Conservation (phyloP, 2,113 vertebrate genomes). For the Hystrix brachyura region DNA sequence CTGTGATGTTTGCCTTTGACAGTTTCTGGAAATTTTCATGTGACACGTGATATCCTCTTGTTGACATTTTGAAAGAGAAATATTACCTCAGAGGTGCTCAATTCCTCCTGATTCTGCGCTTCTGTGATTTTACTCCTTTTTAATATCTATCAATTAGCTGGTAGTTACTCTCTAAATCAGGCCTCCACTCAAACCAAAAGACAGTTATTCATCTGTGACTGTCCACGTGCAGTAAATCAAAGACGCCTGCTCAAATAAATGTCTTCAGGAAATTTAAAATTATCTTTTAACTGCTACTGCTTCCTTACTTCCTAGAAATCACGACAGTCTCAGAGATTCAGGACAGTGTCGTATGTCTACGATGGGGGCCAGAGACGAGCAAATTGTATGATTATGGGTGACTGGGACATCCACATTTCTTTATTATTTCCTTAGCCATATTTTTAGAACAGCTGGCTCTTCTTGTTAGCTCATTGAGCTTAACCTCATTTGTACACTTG, state of each 20-base stretch:
- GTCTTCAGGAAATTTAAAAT: constrained; percentile 8
- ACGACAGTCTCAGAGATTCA: not conserved
- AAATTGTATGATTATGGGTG: not conserved
- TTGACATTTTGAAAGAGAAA: constrained; percentile 50
- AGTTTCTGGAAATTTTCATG: constrained; percentile 44
- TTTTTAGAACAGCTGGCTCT: not conserved
- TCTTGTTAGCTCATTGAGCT: not conserved
- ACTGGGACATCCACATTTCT: not conserved
- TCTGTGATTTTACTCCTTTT: not conserved
- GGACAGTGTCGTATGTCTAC: not conserved
- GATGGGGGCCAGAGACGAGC: not conserved
- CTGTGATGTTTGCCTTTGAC: constrained; percentile 49
- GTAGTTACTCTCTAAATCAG: not conserved
- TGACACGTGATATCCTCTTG: not conserved
- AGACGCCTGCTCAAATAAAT: not conserved
- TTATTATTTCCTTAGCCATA: not conserved
- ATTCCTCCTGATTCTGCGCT: not conserved
- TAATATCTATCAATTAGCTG: not conserved
- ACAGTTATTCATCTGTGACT: not conserved
- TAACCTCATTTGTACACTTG: not conserved
- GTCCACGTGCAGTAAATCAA: not conserved
- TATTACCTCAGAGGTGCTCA: not conserved
- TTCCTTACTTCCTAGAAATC: constrained; percentile 1
- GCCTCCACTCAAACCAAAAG: not conserved
- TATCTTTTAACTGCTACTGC: not conserved